Base-by-base conservation (phyloP, 1,140 invertebrate genomes). In the Drosophila nikananu region DNA sequence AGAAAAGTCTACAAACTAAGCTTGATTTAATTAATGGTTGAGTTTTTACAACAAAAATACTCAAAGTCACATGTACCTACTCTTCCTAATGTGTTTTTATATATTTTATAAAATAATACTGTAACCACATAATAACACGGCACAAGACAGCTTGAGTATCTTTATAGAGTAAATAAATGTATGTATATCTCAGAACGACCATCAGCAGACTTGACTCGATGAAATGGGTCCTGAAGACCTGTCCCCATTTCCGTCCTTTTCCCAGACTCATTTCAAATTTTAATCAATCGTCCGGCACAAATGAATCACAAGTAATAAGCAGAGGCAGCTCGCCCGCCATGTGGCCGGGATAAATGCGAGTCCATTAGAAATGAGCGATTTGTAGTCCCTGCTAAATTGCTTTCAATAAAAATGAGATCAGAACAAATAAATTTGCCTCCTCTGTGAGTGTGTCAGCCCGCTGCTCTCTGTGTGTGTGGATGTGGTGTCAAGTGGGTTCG, bases 351-450 rank as follows among this genome's bases (percentile, higher is more conserved):
- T 55, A 80, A 80, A 80, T 80, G 77, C 57, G 57, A 80, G 77
- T 80, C 77, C 68, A 80, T 80, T 80, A 80, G 77, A 80, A 74
- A 80, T 80, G 77, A 80, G 77, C 77, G 77, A 80, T 80, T 80
- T 80, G 77, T 80, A 80, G 77, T 80, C 77, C 73, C 66, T 80
- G 77, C 77, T 80, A 74, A 80, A 80, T 80, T 74, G 77, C 60
- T 62, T 70, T 63, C 77, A 80, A 80, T 80, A 80, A 80, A 80
- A 80, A 80, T 67, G 77, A 80, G 77, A 80, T 80, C 77, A 59
- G 54, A 67, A 54, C 77, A 80, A 74, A 80, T 80, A 80, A 80
- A 80, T 80, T 62, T 54, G 37, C 51, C 51, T 32, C 17, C 51
- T 13, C 5, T 52, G 57, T 25, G 35, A 6, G 42, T 21, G 42